These are phyloP conservation scores for Hipparchia sbordonii DNA, from an alignment of 2,888 invertebrate species.

Conservation along the genomic window DNA sequence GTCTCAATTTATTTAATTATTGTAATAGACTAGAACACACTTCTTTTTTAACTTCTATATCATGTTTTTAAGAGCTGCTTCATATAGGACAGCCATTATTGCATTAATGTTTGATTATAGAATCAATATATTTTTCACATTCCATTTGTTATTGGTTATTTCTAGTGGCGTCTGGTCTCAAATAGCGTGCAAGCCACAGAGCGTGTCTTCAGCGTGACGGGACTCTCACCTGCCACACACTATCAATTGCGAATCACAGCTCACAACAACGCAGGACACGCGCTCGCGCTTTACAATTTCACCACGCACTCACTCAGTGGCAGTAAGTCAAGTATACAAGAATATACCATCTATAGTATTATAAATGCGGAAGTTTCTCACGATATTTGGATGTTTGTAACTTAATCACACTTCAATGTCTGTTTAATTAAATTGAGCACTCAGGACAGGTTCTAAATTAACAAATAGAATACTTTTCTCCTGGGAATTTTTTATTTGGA, in stretches of 20 bases:
- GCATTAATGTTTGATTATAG: not conserved
- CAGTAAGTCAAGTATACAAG: slow-evolving; percentile 77
- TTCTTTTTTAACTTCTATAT: no score
- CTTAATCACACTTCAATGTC: no score
- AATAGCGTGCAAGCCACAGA: slow-evolving; percentile 92
- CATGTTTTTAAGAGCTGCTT: no score
- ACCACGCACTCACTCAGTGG: slow-evolving; percentile 90
- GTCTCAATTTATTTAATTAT: no score
- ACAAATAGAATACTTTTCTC: no score
- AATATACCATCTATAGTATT: not conserved
- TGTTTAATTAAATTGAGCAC: no score
- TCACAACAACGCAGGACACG: slow-evolving; percentile 94
- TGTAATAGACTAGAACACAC: no score
- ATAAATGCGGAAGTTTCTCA: no score
- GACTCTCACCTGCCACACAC: slow-evolving; percentile 89
- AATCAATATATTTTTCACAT: not conserved
- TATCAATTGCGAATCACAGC: slow-evolving; percentile 90
- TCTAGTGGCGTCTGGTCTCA: slow-evolving; percentile 89
- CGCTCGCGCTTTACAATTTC: slow-evolving; percentile 91
- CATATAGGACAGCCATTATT: no score
- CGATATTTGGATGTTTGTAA: no score
- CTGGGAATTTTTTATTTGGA: no score
- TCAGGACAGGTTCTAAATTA: no score
- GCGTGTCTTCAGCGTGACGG: slow-evolving; percentile 90
- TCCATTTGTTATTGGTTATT: not conserved